Percentiles rank a stretch among this genome's conserved stretches.
phyloP scores from a whole-genome alignment of 1,140 invertebrate species.

The Aphelenchoides fujianensis region DNA sequence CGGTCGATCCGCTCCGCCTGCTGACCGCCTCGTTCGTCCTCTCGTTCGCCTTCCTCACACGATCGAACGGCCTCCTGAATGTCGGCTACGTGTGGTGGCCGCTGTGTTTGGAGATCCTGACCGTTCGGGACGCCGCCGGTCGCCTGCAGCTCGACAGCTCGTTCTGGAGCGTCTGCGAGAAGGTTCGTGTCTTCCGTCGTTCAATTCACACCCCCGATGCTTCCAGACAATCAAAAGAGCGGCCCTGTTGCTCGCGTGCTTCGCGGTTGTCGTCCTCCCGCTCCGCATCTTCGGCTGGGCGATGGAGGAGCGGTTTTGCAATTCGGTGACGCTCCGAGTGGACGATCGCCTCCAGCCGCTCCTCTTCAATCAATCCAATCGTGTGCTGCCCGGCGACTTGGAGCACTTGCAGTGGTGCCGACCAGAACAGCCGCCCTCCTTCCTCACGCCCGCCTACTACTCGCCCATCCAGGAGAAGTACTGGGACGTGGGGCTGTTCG shows the following conservation, averaged over 20 bases:
- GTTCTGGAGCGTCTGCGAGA: constrained; percentile 12
- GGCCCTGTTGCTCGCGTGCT: constrained; percentile 36
- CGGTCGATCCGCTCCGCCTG: neutral
- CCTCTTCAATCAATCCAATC: constrained; percentile 5
- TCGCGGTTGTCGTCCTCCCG: constrained; percentile 34
- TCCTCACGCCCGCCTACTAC: constrained; percentile 45
- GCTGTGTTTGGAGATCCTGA: constrained; percentile 31
- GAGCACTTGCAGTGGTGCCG: constrained; percentile 41
- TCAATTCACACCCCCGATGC: no score
- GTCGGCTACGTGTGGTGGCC: constrained; percentile 41
- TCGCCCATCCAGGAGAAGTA: constrained; percentile 45
- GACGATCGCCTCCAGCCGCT: constrained; percentile 20
- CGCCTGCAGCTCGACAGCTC: constrained; percentile 29
- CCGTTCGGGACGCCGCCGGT: neutral
- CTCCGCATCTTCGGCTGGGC: constrained; percentile 39
- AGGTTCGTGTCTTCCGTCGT: constrained; percentile 1
- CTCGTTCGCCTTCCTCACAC: constrained; percentile 50
- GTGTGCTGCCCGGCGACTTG: constrained; percentile 44
- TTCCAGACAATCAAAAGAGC: constrained; percentile 24
- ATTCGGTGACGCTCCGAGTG: neutral
- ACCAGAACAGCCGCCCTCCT: constrained; percentile 3
- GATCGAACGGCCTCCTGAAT: constrained; percentile 48
- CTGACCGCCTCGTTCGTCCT: constrained; percentile 37
- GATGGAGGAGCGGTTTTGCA: constrained; percentile 47
- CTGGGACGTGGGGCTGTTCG: constrained; percentile 47